A percentile compares a stretch with the other conserved stretches of the same genome.
These are phyloP conservation scores for Andricus quercusramuli DNA, from an alignment of 2,888 invertebrate species.

Conservation along the genomic window DNA sequence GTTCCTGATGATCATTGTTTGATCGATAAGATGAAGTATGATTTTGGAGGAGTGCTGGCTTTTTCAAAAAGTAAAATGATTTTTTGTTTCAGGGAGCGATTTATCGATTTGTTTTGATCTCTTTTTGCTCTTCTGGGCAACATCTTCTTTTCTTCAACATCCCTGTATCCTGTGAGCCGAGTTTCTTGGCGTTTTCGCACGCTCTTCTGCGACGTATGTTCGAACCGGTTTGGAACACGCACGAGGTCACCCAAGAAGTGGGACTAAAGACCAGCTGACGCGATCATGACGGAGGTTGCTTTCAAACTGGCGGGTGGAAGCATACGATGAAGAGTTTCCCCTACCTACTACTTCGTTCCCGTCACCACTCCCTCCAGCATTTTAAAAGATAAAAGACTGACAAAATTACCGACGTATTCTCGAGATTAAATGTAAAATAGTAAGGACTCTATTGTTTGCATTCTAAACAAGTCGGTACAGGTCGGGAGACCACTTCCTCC, in stretches of 20 bases:
- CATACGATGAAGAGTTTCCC: conserved; percentile 74
- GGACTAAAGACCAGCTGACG: conserved; percentile 70
- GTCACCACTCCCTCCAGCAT: conserved; percentile 61
- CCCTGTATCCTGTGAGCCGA: background rate
- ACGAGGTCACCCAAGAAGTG: conserved; percentile 60
- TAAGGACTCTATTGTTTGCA: background rate
- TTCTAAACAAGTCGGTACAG: background rate
- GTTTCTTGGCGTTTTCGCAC: conserved; percentile 40
- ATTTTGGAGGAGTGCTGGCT: background rate
- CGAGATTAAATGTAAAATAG: background rate
- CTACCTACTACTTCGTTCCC: conserved; percentile 65
- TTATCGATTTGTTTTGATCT: conserved; percentile 12
- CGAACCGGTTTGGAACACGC: conserved; percentile 62
- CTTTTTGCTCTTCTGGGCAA: background rate
- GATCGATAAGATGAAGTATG: background rate
- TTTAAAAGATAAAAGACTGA: conserved; percentile 61
- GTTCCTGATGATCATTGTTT: conserved; percentile 13
- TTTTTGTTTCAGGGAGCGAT: background rate
- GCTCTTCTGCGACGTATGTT: conserved; percentile 49
- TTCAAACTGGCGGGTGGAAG: conserved; percentile 73
- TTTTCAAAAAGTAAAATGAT: background rate
- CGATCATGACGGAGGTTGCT: conserved; percentile 77
- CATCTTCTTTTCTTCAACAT: conserved; percentile 22
- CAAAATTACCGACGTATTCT: conserved; percentile 48
- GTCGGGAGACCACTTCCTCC: conserved; percentile 8